Base-by-base conservation (phyloP, 2,113 vertebrate species). In the Lycocorax pyrrhopterus region DNA sequence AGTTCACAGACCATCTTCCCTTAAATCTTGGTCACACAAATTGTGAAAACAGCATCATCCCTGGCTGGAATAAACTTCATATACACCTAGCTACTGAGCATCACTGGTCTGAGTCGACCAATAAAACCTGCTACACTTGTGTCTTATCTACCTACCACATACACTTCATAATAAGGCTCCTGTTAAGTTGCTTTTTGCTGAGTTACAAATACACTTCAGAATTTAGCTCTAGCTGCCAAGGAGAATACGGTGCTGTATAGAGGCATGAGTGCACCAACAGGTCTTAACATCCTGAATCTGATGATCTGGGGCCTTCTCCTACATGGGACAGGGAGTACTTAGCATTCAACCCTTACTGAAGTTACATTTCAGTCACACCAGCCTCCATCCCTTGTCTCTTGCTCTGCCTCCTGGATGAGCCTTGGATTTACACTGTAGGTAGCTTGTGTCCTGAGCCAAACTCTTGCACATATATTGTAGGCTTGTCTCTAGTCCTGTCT, bases 181-280 rank as follows among this genome's bases (percentile, higher is more conserved):
- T 63, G 3, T 33, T 43, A 19, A 41, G 13, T 21, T 53, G 19
- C 19, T 56, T 46, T 80, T 23, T 59, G 8, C 10, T 49, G 29
- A 52, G 27, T 25, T 56, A 67, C 23, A 92, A 84, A 59, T 29
- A 32, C 1, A 14, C 21, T 73, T 69, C 49, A 79, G 58, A 69
- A 60, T 46, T 69, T 41, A 69, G 19, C 29, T 72, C 29, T 22
- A 80, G 49, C 12, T n/a, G 16, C 16, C 44, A 69, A 4, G 0
- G 3, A 52, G 44, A 56, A 58, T 35, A 74, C 0, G 0, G 17
- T 41, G 10, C 16, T 52, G 7, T 53, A 19, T 14, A 79, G 18
- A 19, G 21, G 12, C 41, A 23, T 14, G 27, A 74, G 23, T 5
- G 2, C 18, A 66, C 10, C 35, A 73, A 81, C 15, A 87, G 12